These are phyloP conservation scores for Platycnemis pennipes DNA, from an alignment of 2,888 invertebrate species.

Conservation along the genomic window DNA sequence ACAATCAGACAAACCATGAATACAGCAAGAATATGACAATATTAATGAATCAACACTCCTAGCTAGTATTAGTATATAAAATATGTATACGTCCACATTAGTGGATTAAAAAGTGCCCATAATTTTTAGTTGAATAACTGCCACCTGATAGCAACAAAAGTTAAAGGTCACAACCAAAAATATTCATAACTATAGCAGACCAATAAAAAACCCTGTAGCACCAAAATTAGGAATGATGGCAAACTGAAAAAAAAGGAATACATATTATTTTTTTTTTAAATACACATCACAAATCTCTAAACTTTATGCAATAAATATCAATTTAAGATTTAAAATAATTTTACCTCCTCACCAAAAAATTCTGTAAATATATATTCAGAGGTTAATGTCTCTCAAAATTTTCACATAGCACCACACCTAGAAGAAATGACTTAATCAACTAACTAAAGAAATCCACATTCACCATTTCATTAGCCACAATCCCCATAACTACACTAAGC, in stretches of 20 bases:
- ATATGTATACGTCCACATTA: too few relatives aligned
- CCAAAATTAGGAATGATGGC: neutral
- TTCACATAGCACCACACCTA: neutral
- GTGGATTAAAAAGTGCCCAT: too few relatives aligned
- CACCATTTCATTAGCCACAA: neutral
- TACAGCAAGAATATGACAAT: neutral
- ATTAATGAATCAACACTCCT: too few relatives aligned
- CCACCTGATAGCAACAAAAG: neutral
- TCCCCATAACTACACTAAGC: constrained; percentile 19
- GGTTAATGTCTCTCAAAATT: neutral
- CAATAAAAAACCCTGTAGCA: neutral
- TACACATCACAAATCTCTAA: too few relatives aligned
- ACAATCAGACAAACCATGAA: too few relatives aligned
- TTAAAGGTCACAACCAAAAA: neutral
- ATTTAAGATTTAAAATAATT: too few relatives aligned
- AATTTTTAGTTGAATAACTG: neutral
- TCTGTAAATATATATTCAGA: neutral
- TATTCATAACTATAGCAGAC: neutral
- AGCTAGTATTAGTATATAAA: too few relatives aligned
- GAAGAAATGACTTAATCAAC: neutral
- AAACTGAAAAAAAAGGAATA: neutral
- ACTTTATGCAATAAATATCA: too few relatives aligned
- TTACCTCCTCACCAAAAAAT: neutral
- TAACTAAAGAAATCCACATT: neutral
- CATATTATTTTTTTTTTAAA: too few relatives aligned